These are phyloP conservation scores for Nerophis lumbriciformis DNA, from an alignment of 2,113 vertebrate species.

Conservation along the genomic window DNA sequence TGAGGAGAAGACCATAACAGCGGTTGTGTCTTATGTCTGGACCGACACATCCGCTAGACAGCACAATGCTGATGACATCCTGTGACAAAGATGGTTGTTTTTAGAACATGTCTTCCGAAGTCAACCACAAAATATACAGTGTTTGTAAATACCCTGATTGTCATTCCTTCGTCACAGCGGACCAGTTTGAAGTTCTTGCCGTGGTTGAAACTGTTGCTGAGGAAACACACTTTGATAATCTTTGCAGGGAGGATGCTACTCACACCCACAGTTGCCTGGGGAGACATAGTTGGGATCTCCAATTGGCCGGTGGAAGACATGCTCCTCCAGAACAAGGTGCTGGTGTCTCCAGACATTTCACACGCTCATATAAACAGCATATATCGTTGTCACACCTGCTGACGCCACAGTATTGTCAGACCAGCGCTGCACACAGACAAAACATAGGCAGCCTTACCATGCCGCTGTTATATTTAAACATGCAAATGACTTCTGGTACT, in stretches of 20 bases:
- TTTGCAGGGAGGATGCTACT: constrained; percentile 65
- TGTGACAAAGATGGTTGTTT: constrained; percentile 32
- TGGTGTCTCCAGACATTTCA: constrained; percentile 79
- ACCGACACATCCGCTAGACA: constrained; percentile 87
- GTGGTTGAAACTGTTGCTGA: constrained; percentile 86
- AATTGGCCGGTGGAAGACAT: constrained; percentile 55
- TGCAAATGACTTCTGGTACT: constrained; percentile 24
- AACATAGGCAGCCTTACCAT: background rate
- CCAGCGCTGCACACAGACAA: constrained; percentile 20
- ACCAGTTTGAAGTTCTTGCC: constrained; percentile 96
- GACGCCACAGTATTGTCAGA: background rate
- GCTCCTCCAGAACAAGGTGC: constrained; percentile 71
- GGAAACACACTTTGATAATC: constrained; percentile 95
- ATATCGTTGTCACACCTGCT: constrained; percentile 1
- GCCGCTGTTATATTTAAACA: background rate
- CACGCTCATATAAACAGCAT: constrained; percentile 2
- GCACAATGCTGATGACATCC: constrained; percentile 79
- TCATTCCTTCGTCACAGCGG: constrained; percentile 81
- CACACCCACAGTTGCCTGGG: constrained; percentile 41
- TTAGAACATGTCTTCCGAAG: background rate
- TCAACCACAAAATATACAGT: background rate
- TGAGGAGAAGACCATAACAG: constrained; percentile 87
- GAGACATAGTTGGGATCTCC: constrained; percentile 39
- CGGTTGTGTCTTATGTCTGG: constrained; percentile 75
- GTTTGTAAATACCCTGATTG: constrained; percentile 74